Conservation (phyloP, 2,113 vertebrate genomes). For the Rhabdomys dilectus region DNA sequence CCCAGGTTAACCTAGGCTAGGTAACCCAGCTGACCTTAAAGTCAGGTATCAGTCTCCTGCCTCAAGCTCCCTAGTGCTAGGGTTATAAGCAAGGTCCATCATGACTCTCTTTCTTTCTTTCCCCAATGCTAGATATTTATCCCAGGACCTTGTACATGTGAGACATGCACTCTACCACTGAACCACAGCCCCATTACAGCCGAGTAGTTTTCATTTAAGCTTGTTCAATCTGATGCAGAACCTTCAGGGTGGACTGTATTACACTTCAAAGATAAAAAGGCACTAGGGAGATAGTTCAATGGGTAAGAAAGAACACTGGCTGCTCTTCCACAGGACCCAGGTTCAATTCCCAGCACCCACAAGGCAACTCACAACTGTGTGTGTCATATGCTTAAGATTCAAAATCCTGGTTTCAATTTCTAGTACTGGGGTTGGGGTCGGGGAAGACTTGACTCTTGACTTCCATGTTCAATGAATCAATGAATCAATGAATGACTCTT, state of each 20-base stretch:
- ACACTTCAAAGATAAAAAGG: neutral
- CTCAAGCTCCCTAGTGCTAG: neutral
- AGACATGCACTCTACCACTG: neutral
- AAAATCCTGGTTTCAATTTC: neutral
- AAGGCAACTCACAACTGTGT: neutral
- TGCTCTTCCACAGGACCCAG: neutral
- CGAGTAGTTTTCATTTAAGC: neutral
- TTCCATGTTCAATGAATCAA: neutral
- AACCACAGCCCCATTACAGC: neutral
- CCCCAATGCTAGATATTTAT: neutral
- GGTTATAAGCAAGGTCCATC: neutral
- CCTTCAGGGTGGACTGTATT: neutral
- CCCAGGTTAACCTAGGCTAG: neutral
- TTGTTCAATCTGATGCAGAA: neutral
- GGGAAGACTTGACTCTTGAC: neutral
- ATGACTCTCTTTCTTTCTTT: no score
- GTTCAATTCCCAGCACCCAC: neutral
- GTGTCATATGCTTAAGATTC: neutral
- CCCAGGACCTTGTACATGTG: neutral
- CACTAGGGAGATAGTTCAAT: neutral
- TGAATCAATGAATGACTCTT: neutral
- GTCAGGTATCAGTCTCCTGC: no score
- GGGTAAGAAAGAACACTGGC: neutral
- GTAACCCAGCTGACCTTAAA: neutral
- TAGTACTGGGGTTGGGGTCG: neutral